Evolutionary conservation across 2,113 vertebrate species (phyloP), one percentile per base, ranked within the genome.

Genomic region (Passer domesticus): DNA sequence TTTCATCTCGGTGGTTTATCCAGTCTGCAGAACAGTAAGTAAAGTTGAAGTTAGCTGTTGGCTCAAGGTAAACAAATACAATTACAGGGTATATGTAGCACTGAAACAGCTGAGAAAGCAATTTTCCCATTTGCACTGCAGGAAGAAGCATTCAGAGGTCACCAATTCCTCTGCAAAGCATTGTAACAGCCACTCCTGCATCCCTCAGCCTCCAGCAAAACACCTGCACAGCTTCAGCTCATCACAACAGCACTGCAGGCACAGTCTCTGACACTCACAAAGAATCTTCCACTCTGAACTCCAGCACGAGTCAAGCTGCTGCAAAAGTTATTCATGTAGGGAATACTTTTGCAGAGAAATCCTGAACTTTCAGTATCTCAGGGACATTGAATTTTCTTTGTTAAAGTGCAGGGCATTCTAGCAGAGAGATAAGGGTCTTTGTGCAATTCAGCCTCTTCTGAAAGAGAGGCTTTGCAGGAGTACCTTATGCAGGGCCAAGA

Each of bases 1-100:
- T 94, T 73, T 97, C 96, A 16, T 98, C 98, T 92, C 97, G 96
- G 93, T 95, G 97, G 49, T 73, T 95, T 80, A 97, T 94, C 95
- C 98, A 97, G 87, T 98, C 98, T 99, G 96, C 13, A 93, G 87
- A 14, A 43, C 91, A 82, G 70, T 33, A 76, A 53, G 85, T 6
- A 47, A 88, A 62, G 41, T 60, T 55, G 18, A 47, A 73, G 35
- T 52, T 27, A 86, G n/a, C 64, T 75, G 27, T 30, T 63, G 56
- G 93, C 74, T 73, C 22, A n/a, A 83, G 47, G 44, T 56, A 66
- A 77, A 56, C 33, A 74, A 74, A 10, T 31, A 25, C 70, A 78
- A 66, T 79, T 23, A 31, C 43, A 53, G 18, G 55, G 41, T 58
- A 87, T 31, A 41, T 5, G 25, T 19, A 66, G 49, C 25, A n/a